phyloP scores from a whole-genome alignment of 2,113 vertebrate genomes.

The Litocranius walleri region DNA sequence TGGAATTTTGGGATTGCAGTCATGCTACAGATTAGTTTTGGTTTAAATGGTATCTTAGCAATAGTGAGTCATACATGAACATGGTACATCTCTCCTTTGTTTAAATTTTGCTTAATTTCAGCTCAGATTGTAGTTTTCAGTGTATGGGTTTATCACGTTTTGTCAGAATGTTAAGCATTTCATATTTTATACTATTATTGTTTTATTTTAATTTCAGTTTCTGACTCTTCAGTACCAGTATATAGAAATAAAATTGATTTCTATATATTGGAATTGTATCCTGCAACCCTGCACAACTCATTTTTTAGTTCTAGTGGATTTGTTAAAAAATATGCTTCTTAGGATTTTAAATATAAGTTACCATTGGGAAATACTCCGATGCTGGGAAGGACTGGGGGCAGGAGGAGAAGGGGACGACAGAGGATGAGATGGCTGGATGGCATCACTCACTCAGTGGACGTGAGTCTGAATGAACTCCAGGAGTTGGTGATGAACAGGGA shows the following conservation, averaged over 20 bases:
- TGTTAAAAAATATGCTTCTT: not conserved
- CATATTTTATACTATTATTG: not conserved
- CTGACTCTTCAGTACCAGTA: not conserved
- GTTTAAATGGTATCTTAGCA: not conserved
- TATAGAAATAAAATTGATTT: not conserved
- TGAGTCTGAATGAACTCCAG: too few species aligned
- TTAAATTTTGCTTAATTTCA: not conserved
- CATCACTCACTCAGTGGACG: rapidly evolving
- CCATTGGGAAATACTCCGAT: too few species aligned
- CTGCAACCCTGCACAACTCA: not conserved
- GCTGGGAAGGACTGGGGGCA: too few species aligned
- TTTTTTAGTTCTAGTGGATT: not conserved
- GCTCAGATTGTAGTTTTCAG: not conserved
- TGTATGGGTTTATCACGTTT: not conserved
- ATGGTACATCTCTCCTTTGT: not conserved
- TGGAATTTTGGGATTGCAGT: not conserved
- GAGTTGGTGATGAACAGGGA: too few species aligned
- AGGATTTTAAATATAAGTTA: not conserved
- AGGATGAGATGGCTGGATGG: too few species aligned
- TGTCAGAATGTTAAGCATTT: not conserved
- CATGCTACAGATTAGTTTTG: not conserved
- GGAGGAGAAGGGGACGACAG: too few species aligned
- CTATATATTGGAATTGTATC: not conserved
- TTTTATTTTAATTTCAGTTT: constrained; percentile 1
- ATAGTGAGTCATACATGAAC: not conserved